Base-by-base conservation (phyloP, 2,888 invertebrate species). In the Euzetes globulus region DNA sequence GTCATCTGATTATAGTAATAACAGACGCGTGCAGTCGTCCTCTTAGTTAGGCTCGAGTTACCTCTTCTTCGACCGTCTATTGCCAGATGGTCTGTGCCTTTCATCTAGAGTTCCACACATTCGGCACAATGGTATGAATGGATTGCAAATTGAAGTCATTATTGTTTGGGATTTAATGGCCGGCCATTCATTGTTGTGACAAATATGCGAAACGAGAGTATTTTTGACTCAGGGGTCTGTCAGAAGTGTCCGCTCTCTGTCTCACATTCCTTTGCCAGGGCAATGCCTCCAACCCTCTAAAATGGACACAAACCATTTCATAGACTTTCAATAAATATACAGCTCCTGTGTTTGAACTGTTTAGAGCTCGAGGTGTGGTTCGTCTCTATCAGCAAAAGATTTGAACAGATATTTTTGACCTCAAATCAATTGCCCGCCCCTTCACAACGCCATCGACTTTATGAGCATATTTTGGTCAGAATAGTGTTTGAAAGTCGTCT, bases 1-100 rank as follows among this genome's bases (percentile, higher is more conserved):
- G 63, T 63, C 63, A 63, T 63, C 63, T 33, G 63, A 63, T 63
- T 33, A 63, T 63, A 63, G n/a, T 37, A 63, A 63, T 63, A 63
- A 22, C 63, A 19, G 63, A 63, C 63, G 63, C 63, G 63, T 63
- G 63, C 63, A 33, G 29, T 63, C 27, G 33, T 17, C 33, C 63
- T 63, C 63, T 13, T 13, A 33, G 25, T 63, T 33, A 11, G 41
- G 41, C 63, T 27, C 27, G 60, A 5, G 25, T 63, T 63, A 63
- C 63, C 63, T 27, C 60, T 52, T 55, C 41, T 41, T 41, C 41
- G 41, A 25, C 19, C 22, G 6, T 22, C 11, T 19, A 50, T 29
- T 63, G 63, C 63, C 63, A 63, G 63, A 63, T 63, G 63, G 6
- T 63, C 17, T 33, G 63, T 33, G 27, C 29, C 60, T 25, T 63